A percentile compares a stretch with the other conserved stretches of the same genome.
Conservation (phyloP, 2,888 invertebrate genomes). For the Anoplius nigerrimus region DNA sequence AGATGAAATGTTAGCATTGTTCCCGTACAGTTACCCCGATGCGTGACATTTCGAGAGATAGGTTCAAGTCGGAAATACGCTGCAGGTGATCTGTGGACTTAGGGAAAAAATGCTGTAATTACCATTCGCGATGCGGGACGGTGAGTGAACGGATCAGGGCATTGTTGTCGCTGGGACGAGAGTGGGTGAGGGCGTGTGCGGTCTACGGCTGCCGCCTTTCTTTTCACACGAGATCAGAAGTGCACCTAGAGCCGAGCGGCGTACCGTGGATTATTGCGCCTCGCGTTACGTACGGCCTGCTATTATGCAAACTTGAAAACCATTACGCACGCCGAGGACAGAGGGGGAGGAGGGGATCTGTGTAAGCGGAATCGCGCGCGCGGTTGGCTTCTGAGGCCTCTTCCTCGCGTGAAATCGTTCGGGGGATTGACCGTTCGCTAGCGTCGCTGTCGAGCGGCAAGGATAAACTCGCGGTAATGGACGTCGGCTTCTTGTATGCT, state of each 20-base stretch:
- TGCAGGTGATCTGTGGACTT: too few species aligned
- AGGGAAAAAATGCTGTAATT: too few species aligned
- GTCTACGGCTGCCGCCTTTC: constrained; percentile 11
- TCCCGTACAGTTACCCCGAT: too few species aligned
- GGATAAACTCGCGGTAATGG: background rate
- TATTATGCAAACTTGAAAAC: constrained; percentile 37
- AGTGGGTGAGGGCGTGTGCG: background rate
- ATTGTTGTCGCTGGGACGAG: too few species aligned
- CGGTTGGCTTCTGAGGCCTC: constrained; percentile 9
- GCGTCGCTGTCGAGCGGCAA: background rate
- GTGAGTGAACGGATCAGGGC: too few species aligned
- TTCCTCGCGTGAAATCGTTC: constrained; percentile 12
- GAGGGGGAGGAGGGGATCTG: too few species aligned
- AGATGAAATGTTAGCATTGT: too few species aligned
- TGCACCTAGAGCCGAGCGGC: background rate
- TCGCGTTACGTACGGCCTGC: constrained; percentile 23
- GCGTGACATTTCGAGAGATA: too few species aligned
- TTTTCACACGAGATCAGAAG: constrained; percentile 18
- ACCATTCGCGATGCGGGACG: too few species aligned
- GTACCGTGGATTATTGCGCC: constrained; percentile 9
- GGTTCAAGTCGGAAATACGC: too few species aligned
- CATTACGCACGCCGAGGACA: constrained; percentile 10
- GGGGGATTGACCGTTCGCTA: background rate
- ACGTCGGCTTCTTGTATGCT: background rate
- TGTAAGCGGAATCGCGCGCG: constrained; percentile 16